Evolutionary conservation across 2,888 invertebrate genomes (phyloP), one percentile per base, ranked within the genome.

Genomic region (Toxonevra muliebris): DNA sequence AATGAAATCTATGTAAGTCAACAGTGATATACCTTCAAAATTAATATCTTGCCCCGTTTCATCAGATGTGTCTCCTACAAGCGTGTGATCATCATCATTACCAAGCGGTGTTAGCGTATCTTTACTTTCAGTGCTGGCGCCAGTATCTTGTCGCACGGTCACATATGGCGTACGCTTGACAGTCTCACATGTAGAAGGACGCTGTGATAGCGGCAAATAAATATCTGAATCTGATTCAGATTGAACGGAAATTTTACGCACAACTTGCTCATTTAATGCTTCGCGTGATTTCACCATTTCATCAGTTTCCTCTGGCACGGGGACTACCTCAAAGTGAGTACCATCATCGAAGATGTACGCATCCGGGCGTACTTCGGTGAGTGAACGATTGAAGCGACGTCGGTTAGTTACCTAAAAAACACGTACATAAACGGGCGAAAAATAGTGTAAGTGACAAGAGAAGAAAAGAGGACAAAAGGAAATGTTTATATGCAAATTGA

Each of bases 271-370:
- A 70, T 82, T 83, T 10, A 85, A 76, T 0, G 83, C 81, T 74
- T 85, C 85, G 0, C 80, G 79, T 0, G 85, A 84, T 72, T 82
- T 81, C 11, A 81, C 79, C 66, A 80, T 86, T 80, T 90, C 90
- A 58, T 84, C 83, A 76, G 90, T 89, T 77, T 90, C 90, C 85
- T 91, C 90, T 72, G 90, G 89, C 62, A 90, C 88, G 19, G 90
- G 89, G 69, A 90, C 88, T 73, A 91, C 91, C 79, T 89, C 87
- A 84, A 91, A 91, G 77, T 91, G 90, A 40, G 87, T 85, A 42
- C 88, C 87, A 74, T 88, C 88, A 74, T 89, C 89, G 74, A 88
- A 87, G 68, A 88, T 88, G 73, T 88, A 88, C 15, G 88, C 88
- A 76, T 89, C 88, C 9, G 88, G 88, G 43, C 88, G 82, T 40